Percentiles rank a stretch among this genome's conserved stretches.
phyloP scores from a whole-genome alignment of 1,140 invertebrate species.

The Bombus breviceps region DNA sequence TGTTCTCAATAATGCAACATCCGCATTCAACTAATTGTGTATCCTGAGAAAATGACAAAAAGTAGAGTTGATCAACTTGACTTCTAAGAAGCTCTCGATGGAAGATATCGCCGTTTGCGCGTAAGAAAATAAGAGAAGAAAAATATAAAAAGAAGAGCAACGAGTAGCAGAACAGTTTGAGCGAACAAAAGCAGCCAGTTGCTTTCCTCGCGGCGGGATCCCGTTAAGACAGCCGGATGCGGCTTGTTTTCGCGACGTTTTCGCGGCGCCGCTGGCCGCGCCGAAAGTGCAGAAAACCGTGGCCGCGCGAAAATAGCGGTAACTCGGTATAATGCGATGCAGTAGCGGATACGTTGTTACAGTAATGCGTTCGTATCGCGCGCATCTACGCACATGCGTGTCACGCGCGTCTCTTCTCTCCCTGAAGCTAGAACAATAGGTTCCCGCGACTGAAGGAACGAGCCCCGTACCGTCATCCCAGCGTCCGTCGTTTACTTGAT shows the following conservation, averaged over 20 bases:
- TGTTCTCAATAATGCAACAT: background rate
- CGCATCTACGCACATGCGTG: conserved; percentile 26
- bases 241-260: conserved; percentile 55
- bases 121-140: too few species aligned
- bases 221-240: conserved; percentile 55
- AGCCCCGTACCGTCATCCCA: background rate
- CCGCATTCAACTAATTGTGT: background rate
- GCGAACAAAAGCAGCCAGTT: conserved; percentile 28
- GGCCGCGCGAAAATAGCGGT: conserved; percentile 54
- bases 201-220: conserved; percentile 32
- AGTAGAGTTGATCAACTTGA: too few species aligned
- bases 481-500: background rate
- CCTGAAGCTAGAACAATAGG: conserved; percentile 20
- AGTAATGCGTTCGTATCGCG: conserved; percentile 44
- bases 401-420: conserved; percentile 25
- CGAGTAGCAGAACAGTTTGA: background rate
- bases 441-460: background rate
- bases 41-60: too few species aligned
- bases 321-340: conserved; percentile 52
- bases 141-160: background rate
- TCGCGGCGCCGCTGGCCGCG: conserved; percentile 51
- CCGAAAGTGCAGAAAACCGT: conserved; percentile 57
- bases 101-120: too few species aligned
- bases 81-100: too few species aligned
- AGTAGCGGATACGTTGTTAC: conserved; percentile 51